Conservation (phyloP, 2,113 vertebrate genomes). For the Spilogale gracilis region DNA sequence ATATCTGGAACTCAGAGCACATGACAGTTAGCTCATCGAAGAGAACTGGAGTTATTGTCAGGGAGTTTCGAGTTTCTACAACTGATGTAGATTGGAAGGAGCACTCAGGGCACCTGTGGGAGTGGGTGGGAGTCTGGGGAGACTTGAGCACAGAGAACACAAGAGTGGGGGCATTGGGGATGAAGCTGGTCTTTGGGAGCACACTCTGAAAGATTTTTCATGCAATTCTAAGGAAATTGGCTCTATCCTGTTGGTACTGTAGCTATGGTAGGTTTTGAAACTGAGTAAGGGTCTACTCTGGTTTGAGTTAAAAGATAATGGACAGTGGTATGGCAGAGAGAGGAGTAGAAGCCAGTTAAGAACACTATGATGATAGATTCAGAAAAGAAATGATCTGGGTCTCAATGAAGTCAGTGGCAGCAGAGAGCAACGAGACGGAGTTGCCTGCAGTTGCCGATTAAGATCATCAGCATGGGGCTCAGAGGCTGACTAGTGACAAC, state of each 20-base stretch:
- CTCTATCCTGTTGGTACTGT: not conserved
- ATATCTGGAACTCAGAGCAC: not conserved
- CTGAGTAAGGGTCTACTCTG: not conserved
- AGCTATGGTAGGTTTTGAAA: not conserved
- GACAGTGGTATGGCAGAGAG: not conserved
- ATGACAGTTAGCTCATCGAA: not conserved
- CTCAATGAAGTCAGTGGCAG: not conserved
- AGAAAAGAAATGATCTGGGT: not conserved
- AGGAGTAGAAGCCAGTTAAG: not conserved
- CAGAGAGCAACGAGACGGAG: not conserved
- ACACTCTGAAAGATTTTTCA: not conserved
- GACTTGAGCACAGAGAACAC: not conserved
- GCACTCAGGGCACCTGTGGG: rapidly evolving
- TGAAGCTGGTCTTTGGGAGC: not conserved
- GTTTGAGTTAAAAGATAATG: not conserved
- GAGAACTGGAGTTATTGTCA: not conserved
- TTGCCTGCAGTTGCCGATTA: not conserved
- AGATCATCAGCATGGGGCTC: not conserved
- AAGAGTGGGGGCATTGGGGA: not conserved
- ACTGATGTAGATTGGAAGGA: not conserved
- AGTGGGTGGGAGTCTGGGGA: not conserved
- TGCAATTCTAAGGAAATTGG: not conserved
- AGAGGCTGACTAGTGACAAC: not conserved
- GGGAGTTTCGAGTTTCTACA: not conserved
- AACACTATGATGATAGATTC: not conserved